Base-by-base conservation (phyloP, 2,113 vertebrate species). In the Corythoichthys intestinalis region DNA sequence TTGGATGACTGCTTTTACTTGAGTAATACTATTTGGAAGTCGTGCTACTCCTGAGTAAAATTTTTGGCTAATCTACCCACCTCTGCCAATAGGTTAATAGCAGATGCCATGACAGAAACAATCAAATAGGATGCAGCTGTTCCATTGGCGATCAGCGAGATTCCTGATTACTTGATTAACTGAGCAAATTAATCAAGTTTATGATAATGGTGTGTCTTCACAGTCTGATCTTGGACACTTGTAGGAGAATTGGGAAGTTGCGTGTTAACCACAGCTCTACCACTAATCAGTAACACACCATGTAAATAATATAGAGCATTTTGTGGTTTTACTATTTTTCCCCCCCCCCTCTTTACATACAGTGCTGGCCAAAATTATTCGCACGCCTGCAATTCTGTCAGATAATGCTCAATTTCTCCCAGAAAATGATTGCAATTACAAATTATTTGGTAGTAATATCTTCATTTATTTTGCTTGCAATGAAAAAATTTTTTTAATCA, bases 281-380 rank as follows among this genome's bases (percentile, higher is more conserved):
- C 28, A 58, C 56, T 58, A 58, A 58, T 58, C 56, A 58, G 56
- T 37, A 58, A 58, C 56, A 58, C 34, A 58, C 34, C 56, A 14
- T 28, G 13, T 28, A 4, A 58, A 58, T 34, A 58, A 37, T 41
- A 52, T 41, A 52, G 15, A 20, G 17, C n/a, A 53, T n/a, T n/a
- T n/a, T 52, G 50, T 52, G 50, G 50, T 52, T 52, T n/a, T n/a
- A 9, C 5, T 5, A 8, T 4, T n/a, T n/a, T 53, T 53, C 0
- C 7, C 6, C 5, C 6, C 5, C 3, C 13, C 6, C 41, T 7
- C 14, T 50, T 49, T 15, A 50, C 50, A 37, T 28, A 28, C 20
- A 28, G 20, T 28, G 20, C 20, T 28, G 20, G 20, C 20, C 20
- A 28, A 28, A 28, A 28, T 28, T 28, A 28, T 28, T 28, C 20